A percentile compares a stretch with the other conserved stretches of the same genome.
Conservation (phyloP, 1,140 invertebrate species). For the Drosophila nigrodunni region DNA sequence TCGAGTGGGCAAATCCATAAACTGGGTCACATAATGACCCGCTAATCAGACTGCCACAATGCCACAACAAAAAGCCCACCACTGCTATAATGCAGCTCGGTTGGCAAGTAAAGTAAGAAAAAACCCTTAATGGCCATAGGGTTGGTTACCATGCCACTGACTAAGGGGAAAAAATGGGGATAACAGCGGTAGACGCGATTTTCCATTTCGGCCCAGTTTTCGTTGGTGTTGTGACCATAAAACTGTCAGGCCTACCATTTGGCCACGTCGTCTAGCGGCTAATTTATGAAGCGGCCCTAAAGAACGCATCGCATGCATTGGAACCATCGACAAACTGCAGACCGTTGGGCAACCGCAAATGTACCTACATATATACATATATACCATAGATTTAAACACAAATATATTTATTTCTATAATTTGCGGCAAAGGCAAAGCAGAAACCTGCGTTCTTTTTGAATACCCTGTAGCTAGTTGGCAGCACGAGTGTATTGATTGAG, state of each 20-base stretch:
- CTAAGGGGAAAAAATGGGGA: too few species aligned
- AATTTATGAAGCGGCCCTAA: conserved; percentile 61
- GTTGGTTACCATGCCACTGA: conserved; percentile 34
- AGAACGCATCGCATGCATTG: conserved; percentile 43
- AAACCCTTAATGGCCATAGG: conserved; percentile 16
- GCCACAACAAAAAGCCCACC: conserved; percentile 9
- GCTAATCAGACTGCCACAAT: conserved; percentile 45
- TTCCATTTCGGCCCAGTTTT: conserved; percentile 30
- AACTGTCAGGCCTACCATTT: conserved; percentile 67
- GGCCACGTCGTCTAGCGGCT: conserved; percentile 57
- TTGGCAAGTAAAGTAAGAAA: neutral
- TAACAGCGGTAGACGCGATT: neutral
- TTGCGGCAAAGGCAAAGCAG: conserved; percentile 12
- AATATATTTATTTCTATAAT: conserved; percentile 5
- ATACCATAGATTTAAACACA: neutral
- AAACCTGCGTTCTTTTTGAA: conserved; percentile 10
- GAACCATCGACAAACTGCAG: conserved; percentile 41
- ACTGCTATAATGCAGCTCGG: conserved; percentile 31
- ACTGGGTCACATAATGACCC: conserved; percentile 53
- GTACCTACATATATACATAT: neutral
- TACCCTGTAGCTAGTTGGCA: conserved; percentile 1
- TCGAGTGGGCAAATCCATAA: conserved; percentile 7
- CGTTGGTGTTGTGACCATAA: conserved; percentile 66
- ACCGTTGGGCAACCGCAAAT: conserved; percentile 12
- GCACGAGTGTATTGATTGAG: neutral